Percentiles rank a stretch among this genome's conserved stretches.
Conservation (phyloP, 1,140 invertebrate genomes). For the Aphidius ervi region DNA sequence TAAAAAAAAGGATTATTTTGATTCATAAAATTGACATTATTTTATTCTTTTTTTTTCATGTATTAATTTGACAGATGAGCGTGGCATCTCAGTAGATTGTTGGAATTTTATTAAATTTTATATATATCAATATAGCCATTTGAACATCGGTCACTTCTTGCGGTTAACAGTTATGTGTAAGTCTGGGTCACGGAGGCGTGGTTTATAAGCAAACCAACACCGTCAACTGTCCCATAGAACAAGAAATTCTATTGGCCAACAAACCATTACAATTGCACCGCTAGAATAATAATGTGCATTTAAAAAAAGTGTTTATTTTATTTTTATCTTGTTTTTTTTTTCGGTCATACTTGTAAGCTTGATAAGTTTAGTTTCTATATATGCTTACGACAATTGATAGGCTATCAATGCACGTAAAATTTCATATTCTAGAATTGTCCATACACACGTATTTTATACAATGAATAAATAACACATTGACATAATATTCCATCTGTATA, state of each 20-base stretch:
- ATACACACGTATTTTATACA: no score
- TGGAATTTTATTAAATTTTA: neutral
- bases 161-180: constrained; percentile 51
- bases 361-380: no score
- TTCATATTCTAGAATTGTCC: no score
- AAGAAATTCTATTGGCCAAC: constrained; percentile 52
- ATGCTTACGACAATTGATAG: no score
- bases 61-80: constrained; percentile 40
- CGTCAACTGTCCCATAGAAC: constrained; percentile 51
- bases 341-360: no score
- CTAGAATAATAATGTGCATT: constrained; percentile 45
- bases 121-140: constrained; percentile 1
- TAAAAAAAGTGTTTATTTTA: neutral
- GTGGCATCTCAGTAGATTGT: constrained; percentile 6
- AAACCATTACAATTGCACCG: constrained; percentile 43
- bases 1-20: constrained; percentile 23
- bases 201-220: constrained; percentile 43
- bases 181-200: constrained; percentile 54
- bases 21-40: constrained; percentile 2
- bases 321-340: no score
- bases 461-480: no score
- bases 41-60: constrained; percentile 33
- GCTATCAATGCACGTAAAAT: no score
- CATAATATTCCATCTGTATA: no score
- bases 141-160: neutral